A percentile compares a stretch with the other conserved stretches of the same genome.
Evolutionary conservation across 2,888 invertebrate species (phyloP).

Genomic region (Molorchus minor): DNA sequence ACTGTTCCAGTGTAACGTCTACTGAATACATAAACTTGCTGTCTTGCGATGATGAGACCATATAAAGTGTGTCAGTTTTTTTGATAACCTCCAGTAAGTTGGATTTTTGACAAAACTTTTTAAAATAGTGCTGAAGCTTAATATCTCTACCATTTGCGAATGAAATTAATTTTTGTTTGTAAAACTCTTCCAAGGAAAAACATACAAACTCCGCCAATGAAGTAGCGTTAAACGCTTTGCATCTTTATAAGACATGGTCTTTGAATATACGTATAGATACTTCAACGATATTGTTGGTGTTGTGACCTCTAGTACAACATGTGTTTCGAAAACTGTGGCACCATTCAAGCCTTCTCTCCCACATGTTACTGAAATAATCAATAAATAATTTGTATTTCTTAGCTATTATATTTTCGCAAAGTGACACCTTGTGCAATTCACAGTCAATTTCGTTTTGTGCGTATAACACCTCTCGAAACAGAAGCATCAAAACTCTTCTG

Average conservation of each 20-base stretch:
- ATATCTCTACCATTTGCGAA: not conserved
- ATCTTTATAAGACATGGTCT: constrained; percentile 38
- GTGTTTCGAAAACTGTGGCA: not conserved
- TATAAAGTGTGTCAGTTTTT: not conserved
- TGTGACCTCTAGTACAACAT: constrained; percentile 1
- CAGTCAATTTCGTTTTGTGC: constrained; percentile 14
- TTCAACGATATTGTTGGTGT: constrained; percentile 39
- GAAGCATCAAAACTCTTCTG: constrained; percentile 21
- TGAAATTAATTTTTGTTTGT: not conserved
- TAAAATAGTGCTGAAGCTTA: not conserved
- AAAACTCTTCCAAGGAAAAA: not conserved
- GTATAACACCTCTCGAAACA: constrained; percentile 19
- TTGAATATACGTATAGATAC: constrained; percentile 41
- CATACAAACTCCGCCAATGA: not conserved
- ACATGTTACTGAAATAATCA: constrained; percentile 3
- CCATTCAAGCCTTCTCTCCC: not conserved
- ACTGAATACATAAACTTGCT: not conserved
- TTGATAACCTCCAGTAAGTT: not conserved
- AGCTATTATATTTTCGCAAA: constrained; percentile 7
- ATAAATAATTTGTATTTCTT: constrained; percentile 17
- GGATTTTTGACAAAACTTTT: not conserved
- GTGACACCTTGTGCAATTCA: constrained; percentile 4
- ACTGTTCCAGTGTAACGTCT: too few relatives aligned
- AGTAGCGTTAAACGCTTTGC: constrained; percentile 40
- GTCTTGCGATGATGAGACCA: not conserved